These are phyloP conservation scores for Okamejei kenojei DNA, from an alignment of 2,797 vertebrate species.

Conservation along the genomic window DNA sequence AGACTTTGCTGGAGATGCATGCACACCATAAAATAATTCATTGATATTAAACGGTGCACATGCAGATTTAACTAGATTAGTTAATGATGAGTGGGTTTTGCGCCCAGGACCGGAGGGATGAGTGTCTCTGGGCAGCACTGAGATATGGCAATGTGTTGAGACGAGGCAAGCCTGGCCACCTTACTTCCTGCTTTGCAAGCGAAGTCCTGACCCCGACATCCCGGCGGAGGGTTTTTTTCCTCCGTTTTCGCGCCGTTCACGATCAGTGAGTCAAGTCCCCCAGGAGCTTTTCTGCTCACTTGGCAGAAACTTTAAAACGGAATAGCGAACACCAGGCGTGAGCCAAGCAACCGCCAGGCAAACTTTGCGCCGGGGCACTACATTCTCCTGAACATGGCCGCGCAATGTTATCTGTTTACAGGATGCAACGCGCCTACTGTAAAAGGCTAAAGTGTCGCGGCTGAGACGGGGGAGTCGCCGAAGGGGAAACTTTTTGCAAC, in stretches of 20 bases:
- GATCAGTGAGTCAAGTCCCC: too few species aligned
- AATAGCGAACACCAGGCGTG: neutral
- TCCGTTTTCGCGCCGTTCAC: too few species aligned
- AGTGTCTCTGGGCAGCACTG: neutral
- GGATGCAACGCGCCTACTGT: neutral
- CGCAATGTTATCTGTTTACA: neutral
- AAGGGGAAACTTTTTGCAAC: neutral
- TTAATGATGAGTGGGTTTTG: neutral
- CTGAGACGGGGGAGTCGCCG: neutral
- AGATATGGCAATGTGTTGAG: conserved; percentile 2
- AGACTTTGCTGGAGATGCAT: too few species aligned
- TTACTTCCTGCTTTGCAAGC: conserved; percentile 61
- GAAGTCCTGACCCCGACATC: conserved; percentile 49
- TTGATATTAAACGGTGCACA: neutral
- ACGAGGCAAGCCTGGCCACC: conserved; percentile 9
- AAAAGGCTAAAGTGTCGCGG: neutral
- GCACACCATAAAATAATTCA: too few species aligned
- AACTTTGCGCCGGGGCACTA: neutral
- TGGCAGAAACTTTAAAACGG: neutral
- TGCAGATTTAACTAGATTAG: neutral
- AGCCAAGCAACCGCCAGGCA: neutral
- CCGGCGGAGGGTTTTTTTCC: conserved; percentile 57
- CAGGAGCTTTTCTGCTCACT: neutral
- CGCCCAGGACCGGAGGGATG: neutral
- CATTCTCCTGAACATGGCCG: conserved; percentile 9